These are phyloP conservation scores for Spilosoma lubricipeda DNA, from an alignment of 2,888 invertebrate species.

Conservation along the genomic window DNA sequence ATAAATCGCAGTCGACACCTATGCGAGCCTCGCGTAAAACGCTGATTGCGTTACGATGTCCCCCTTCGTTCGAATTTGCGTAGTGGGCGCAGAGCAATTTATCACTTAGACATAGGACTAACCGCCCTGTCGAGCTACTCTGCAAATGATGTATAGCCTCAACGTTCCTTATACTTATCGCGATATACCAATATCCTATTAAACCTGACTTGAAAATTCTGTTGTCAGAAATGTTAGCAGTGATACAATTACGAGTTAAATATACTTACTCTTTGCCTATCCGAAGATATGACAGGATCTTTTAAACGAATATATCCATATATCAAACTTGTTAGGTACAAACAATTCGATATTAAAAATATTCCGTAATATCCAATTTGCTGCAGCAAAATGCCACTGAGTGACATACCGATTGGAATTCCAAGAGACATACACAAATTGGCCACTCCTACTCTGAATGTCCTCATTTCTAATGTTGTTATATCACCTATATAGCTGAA, in stretches of 20 bases:
- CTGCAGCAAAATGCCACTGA: slow-evolving; percentile 84
- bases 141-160: slow-evolving; percentile 72
- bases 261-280: slow-evolving; percentile 77
- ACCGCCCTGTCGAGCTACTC: slow-evolving; percentile 67
- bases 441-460: slow-evolving; percentile 87
- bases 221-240: background rate
- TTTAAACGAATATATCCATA: slow-evolving; percentile 82
- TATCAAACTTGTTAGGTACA: slow-evolving; percentile 83
- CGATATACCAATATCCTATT: slow-evolving; percentile 56
- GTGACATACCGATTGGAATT: slow-evolving; percentile 86
- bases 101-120: slow-evolving; percentile 84
- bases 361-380: slow-evolving; percentile 84
- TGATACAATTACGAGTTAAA: background rate
- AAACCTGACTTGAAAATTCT: slow-evolving; percentile 35
- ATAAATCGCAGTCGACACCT: slow-evolving; percentile 76
- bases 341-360: slow-evolving; percentile 81
- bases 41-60: slow-evolving; percentile 79
- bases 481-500: slow-evolving; percentile 89
- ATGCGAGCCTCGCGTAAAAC: slow-evolving; percentile 77
- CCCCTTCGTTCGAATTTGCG: slow-evolving; percentile 83
- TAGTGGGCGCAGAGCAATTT: slow-evolving; percentile 80
- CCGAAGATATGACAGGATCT: slow-evolving; percentile 75
- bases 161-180: slow-evolving; percentile 56
- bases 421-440: slow-evolving; percentile 88
- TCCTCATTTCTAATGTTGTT: slow-evolving; percentile 86